These are phyloP conservation scores for Nymphalis io DNA, from an alignment of 1,140 invertebrate genomes.

Conservation along the genomic window DNA sequence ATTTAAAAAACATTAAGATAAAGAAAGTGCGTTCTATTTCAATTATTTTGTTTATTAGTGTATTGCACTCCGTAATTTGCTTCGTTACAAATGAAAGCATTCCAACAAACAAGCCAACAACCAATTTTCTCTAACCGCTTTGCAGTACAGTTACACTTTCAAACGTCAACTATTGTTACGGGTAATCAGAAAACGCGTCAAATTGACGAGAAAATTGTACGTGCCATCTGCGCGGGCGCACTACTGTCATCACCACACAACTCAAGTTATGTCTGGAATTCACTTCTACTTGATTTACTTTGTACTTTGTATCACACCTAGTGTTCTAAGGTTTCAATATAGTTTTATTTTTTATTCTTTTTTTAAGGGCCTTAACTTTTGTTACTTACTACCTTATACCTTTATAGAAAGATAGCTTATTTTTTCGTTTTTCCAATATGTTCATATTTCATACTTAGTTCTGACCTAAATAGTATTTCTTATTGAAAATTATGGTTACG, in stretches of 20 bases:
- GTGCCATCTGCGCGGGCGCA: constrained; percentile 26
- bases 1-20: too few relatives aligned
- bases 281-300: constrained; percentile 7
- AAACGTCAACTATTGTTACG: constrained; percentile 47
- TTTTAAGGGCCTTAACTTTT: too few relatives aligned
- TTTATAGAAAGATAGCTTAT: too few relatives aligned
- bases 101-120: constrained; percentile 1
- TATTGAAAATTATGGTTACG: too few relatives aligned
- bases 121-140: constrained; percentile 13
- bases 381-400: too few relatives aligned
- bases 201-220: constrained; percentile 72
- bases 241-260: constrained; percentile 17
- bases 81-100: constrained; percentile 11
- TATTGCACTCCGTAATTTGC: neutral
- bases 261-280: constrained; percentile 38
- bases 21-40: too few relatives aligned
- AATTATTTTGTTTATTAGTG: neutral
- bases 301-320: too few relatives aligned
- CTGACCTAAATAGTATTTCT: too few relatives aligned
- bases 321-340: too few relatives aligned
- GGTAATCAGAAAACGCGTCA: constrained; percentile 56
- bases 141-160: constrained; percentile 55
- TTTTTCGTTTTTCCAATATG: too few relatives aligned
- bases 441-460: too few relatives aligned
- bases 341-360: too few relatives aligned